A percentile compares a stretch with the other conserved stretches of the same genome.
These are phyloP conservation scores for Colletes collaris DNA, from an alignment of 2,888 invertebrate genomes.

Conservation along the genomic window DNA sequence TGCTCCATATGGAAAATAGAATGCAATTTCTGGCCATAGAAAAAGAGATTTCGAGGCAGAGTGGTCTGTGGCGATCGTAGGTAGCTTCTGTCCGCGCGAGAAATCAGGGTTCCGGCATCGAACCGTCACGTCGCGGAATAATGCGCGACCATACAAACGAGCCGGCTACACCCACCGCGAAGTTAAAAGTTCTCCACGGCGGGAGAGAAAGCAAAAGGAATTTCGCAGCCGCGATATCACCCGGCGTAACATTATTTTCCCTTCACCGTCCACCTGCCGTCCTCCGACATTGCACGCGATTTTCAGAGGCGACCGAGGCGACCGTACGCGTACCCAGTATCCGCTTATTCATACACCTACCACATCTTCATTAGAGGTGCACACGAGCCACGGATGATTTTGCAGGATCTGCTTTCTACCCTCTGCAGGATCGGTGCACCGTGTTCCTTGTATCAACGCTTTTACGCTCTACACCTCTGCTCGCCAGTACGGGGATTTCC, in stretches of 20 bases:
- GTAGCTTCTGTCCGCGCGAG: constrained; percentile 53
- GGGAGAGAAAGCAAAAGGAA: constrained; percentile 71
- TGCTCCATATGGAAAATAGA: no score
- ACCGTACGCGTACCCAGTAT: constrained; percentile 44
- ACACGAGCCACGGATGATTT: constrained; percentile 61
- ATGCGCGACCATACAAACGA: constrained; percentile 64
- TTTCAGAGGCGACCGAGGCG: constrained; percentile 60
- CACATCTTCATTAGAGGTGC: constrained; percentile 67
- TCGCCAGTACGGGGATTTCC: no score
- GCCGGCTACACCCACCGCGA: constrained; percentile 64
- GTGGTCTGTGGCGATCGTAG: constrained; percentile 50
- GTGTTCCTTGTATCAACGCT: background rate
- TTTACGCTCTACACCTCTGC: no score
- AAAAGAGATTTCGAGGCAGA: constrained; percentile 1
- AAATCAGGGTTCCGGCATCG: constrained; percentile 63
- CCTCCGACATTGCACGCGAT: constrained; percentile 69
- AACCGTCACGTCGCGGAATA: constrained; percentile 68
- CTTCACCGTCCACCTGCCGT: constrained; percentile 70
- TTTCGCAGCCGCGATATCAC: constrained; percentile 69
- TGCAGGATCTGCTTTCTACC: constrained; percentile 60
- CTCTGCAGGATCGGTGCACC: constrained; percentile 33
- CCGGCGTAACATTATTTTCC: constrained; percentile 68
- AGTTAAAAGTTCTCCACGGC: constrained; percentile 54
- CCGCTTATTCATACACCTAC: constrained; percentile 65
- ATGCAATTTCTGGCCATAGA: no score